Percentiles rank a stretch among this genome's conserved stretches.
These are phyloP conservation scores for Pachyuromys duprasi DNA, from an alignment of 2,797 vertebrate species.

Conservation along the genomic window DNA sequence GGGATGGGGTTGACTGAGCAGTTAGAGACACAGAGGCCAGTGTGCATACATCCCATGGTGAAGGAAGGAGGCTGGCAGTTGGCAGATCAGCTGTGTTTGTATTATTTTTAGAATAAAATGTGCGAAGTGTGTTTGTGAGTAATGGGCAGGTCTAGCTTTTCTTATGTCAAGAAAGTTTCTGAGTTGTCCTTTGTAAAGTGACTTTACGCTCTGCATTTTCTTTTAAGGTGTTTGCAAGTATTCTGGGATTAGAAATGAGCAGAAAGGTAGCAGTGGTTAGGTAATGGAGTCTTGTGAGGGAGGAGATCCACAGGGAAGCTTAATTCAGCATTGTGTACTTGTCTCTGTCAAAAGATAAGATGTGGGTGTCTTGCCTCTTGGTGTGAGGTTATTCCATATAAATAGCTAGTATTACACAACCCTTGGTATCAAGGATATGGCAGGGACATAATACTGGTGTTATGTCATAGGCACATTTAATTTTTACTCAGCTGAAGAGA, in stretches of 20 bases:
- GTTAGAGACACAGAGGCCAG: constrained; percentile 11
- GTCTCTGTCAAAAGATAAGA: constrained; percentile 28
- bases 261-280: constrained; percentile 49
- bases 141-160: not conserved
- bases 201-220: constrained; percentile 46
- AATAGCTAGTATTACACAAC: constrained; percentile 47
- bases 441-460: not conserved
- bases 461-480: not conserved
- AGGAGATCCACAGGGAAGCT: constrained; percentile 2
- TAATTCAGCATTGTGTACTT: not conserved
- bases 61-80: constrained; percentile 11
- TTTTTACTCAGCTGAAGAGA: not conserved
- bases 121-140: not conserved
- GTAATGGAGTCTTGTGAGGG: constrained; percentile 26
- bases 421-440: constrained; percentile 10
- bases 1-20: constrained; percentile 10
- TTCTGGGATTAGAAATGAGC: constrained; percentile 25
- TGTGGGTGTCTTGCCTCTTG: constrained; percentile 39
- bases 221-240: not conserved
- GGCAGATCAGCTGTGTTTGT: constrained; percentile 5
- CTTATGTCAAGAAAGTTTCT: constrained; percentile 27
- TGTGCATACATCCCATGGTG: not conserved
- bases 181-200: constrained; percentile 34
- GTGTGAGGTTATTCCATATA: constrained; percentile 10
- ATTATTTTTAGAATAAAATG: constrained; percentile 30